A percentile compares a stretch with the other conserved stretches of the same genome.
Evolutionary conservation across 2,888 invertebrate species (phyloP).

Genomic region (Euzophera pinguis): DNA sequence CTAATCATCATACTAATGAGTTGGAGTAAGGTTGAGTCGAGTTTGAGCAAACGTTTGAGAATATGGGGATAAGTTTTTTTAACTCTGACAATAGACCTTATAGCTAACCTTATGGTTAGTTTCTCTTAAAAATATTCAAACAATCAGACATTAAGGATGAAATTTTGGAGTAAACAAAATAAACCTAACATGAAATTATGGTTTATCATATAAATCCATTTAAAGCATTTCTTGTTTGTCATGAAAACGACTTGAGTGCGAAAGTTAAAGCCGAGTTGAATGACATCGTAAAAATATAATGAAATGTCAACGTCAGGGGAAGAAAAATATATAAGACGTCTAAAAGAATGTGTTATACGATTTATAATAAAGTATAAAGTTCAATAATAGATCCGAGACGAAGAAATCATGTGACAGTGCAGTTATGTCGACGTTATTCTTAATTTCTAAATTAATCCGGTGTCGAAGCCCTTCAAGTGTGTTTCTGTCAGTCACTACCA

Average conservation of each 20-base stretch:
- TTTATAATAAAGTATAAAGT: conserved; percentile 13
- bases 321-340: conserved; percentile 7
- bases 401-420: conserved; percentile 8
- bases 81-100: too few species aligned
- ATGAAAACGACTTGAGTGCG: conserved; percentile 27
- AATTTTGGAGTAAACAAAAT: too few species aligned
- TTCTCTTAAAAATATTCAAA: too few species aligned
- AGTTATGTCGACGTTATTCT: conserved; percentile 3
- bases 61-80: too few species aligned
- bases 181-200: too few species aligned
- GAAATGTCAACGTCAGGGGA: conserved; percentile 35
- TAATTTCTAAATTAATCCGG: conserved; percentile 6
- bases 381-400: conserved; percentile 12
- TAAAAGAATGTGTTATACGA: not conserved
- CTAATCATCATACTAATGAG: too few species aligned
- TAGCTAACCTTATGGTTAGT: too few species aligned
- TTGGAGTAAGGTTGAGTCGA: too few species aligned
- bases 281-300: conserved; percentile 50
- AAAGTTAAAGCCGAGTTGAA: conserved; percentile 39
- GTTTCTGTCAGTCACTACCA: not conserved
- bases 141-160: too few species aligned
- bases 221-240: conserved; percentile 33
- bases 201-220: not conserved
- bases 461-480: not conserved
- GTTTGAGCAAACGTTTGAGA: too few species aligned